Percentiles rank a stretch among this genome's conserved stretches.
phyloP scores from a whole-genome alignment of 2,888 invertebrate genomes.

The Spialia ferax region DNA sequence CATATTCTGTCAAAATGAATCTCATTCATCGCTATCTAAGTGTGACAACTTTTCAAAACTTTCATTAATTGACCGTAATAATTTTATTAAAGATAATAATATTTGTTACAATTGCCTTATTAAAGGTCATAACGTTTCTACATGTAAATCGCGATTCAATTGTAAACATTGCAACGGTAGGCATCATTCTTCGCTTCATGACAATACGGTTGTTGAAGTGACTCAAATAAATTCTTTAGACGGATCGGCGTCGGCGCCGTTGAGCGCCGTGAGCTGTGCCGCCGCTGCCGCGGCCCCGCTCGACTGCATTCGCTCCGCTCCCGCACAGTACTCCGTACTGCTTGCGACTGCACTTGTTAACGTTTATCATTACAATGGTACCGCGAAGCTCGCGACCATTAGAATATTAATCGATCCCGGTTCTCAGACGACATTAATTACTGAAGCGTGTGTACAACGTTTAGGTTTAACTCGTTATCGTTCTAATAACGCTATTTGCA shows the following conservation, averaged over 20 bases:
- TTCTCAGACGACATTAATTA: slow-evolving; percentile 4
- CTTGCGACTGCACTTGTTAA: slow-evolving; percentile 4
- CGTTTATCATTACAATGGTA: neutral
- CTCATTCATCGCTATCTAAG: slow-evolving; percentile 8
- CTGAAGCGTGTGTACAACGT: slow-evolving; percentile 20
- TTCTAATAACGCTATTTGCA: slow-evolving; percentile 3
- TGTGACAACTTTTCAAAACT: slow-evolving; percentile 25
- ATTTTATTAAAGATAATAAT: slow-evolving; percentile 14
- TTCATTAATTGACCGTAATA: slow-evolving; percentile 3
- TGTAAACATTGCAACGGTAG: slow-evolving; percentile 8
- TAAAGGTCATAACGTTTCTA: neutral
- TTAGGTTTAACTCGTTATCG: slow-evolving; percentile 11
- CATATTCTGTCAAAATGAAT: slow-evolving; percentile 7
- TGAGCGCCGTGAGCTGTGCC: neutral
- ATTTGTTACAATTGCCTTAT: slow-evolving; percentile 13
- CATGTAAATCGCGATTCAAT: slow-evolving; percentile 3
- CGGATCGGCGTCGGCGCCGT: neutral
- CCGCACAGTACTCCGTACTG: slow-evolving; percentile 6
- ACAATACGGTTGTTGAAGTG: neutral
- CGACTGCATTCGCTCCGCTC: neutral
- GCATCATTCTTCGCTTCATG: slow-evolving; percentile 8
- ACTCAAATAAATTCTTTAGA: neutral
- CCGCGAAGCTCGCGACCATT: neutral
- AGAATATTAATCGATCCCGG: neutral
- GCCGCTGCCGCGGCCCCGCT: neutral